Conservation (phyloP, 1,140 invertebrate genomes). For the Platorchestia sp. region DNA sequence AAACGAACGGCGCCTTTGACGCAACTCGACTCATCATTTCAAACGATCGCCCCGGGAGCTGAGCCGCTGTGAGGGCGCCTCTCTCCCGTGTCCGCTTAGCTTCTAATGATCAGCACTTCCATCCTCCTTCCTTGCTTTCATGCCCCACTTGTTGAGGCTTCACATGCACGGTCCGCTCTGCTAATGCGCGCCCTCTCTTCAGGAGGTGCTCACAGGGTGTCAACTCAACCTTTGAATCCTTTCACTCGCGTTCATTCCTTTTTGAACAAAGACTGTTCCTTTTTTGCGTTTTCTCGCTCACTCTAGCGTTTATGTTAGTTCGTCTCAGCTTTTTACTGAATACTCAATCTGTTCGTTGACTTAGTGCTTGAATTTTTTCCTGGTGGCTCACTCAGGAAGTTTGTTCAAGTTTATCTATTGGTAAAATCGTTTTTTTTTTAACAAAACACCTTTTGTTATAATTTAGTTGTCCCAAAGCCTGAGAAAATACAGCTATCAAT, state of each 20-base stretch:
- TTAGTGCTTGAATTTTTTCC: background rate
- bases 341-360: background rate
- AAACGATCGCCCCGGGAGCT: constrained; percentile 34
- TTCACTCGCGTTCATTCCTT: background rate
- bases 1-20: constrained; percentile 48
- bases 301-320: background rate
- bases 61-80: background rate
- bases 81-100: background rate
- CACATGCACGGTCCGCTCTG: background rate
- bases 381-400: background rate
- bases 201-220: background rate
- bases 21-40: constrained; percentile 45
- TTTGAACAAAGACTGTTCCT: background rate
- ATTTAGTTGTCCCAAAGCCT: too few relatives aligned
- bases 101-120: constrained; percentile 7
- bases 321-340: background rate
- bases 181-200: background rate
- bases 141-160: background rate
- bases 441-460: too few relatives aligned
- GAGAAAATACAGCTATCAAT: too few relatives aligned
- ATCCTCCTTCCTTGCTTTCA: background rate
- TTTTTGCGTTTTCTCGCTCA: background rate
- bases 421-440: too few relatives aligned
- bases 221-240: background rate
- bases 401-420: background rate